phyloP scores from a whole-genome alignment of 2,797 vertebrate genomes.

The Poecilia velifera region DNA sequence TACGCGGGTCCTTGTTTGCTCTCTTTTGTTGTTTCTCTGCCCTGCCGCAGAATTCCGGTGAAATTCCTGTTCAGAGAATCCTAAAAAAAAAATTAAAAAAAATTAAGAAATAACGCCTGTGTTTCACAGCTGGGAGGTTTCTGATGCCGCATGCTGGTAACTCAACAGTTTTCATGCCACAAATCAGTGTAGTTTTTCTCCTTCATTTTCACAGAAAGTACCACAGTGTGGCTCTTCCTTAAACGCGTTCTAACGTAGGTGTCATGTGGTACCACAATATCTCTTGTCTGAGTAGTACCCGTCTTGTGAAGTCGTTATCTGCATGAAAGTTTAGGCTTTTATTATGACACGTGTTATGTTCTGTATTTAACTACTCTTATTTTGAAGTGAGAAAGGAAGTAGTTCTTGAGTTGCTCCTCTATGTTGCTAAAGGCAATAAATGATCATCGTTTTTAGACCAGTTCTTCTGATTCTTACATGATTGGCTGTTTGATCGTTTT shows the following conservation, averaged over 20 bases:
- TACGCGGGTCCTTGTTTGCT: conserved; percentile 36
- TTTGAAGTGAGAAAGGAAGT: background rate
- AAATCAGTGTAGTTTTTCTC: conserved; percentile 7
- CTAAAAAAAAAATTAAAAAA: background rate
- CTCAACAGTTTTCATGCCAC: conserved; percentile 34
- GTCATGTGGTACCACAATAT: background rate
- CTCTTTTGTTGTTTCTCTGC: conserved; percentile 68
- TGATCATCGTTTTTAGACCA: background rate
- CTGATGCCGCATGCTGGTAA: conserved; percentile 15
- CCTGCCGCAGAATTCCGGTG: conserved; percentile 20
- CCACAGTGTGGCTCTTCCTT: conserved; percentile 2
- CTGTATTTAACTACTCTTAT: background rate
- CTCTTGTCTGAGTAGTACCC: too few species aligned
- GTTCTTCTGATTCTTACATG: background rate
- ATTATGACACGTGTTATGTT: background rate
- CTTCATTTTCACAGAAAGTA: background rate
- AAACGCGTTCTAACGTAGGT: background rate
- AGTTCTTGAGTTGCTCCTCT: background rate
- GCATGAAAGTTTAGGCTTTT: background rate
- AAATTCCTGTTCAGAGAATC: conserved; percentile 33
- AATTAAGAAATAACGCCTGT: background rate
- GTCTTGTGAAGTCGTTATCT: background rate
- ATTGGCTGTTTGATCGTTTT: background rate
- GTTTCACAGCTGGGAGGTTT: conserved; percentile 40
- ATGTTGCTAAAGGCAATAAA: background rate